Evolutionary conservation across 2,888 invertebrate species (phyloP), one percentile per base, ranked within the genome.

Genomic region (Malachius bipustulatus): DNA sequence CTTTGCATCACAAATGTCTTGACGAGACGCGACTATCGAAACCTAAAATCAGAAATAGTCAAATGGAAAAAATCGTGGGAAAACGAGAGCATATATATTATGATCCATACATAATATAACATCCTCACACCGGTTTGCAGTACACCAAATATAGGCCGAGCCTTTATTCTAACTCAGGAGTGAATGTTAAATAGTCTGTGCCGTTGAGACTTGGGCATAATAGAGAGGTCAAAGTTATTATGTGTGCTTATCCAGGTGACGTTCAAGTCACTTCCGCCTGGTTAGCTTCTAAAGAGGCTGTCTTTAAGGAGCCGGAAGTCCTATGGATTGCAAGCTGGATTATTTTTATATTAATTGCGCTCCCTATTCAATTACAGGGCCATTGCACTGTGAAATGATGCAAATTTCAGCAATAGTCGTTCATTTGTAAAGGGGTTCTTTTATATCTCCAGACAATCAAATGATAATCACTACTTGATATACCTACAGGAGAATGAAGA

Each of bases 211-310:
- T 36, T 33, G 38, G 10, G 37, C 44, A 45, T 46, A 48, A 47
- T 47, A 41, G 40, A 49, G 46, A 55, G 55, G 54, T 54, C 53
- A 50, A 42, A 51, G 49, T 54, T 48, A 52, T 54, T 56, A 52
- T 52, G 43, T 43, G 46, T 51, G 51, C 44, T 50, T 49, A 52
- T 45, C 51, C 55, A 54, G 55, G 55, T 55, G 56, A 56, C 55
- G 50, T 51, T 50, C 50, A 43, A 56, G 56, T 57, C 56, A 57
- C 54, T 56, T 57, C 57, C 57, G 56, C 52, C 45, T 51, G 54
- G 50, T 50, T 51, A 50, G 47, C 46, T 50, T 51, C 49, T 47
- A 57, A 57, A 50, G 50, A 43, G 38, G 6, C 31, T 8, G 43
- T 43, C 47, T 44, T 44, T 41, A 44, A 46, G 45, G 43, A 44